These are phyloP conservation scores for Gryllus longicercus DNA, from an alignment of 2,888 invertebrate species.

Conservation along the genomic window DNA sequence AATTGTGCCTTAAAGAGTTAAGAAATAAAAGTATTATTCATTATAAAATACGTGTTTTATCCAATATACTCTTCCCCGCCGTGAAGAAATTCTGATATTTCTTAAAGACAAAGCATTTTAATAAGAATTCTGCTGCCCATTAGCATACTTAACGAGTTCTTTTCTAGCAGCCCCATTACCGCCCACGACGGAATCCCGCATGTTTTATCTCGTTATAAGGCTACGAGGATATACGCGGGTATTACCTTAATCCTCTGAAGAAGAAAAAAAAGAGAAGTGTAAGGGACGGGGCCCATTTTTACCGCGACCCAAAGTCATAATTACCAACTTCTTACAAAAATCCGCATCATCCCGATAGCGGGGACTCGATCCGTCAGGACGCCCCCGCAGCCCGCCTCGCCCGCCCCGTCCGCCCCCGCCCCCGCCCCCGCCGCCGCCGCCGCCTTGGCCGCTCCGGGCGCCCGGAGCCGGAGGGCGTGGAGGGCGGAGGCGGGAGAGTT, in stretches of 20 bases:
- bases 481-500: neutral
- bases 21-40: too few relatives aligned
- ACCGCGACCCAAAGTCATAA: neutral
- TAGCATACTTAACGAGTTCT: slow-evolving; percentile 17
- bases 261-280: neutral
- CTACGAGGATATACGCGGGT: slow-evolving; percentile 1
- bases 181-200: neutral
- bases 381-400: neutral
- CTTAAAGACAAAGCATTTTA: neutral
- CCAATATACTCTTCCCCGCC: too few relatives aligned
- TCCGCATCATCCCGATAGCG: neutral
- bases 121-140: neutral
- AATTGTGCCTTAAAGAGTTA: too few relatives aligned
- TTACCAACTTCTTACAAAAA: slow-evolving; percentile 17
- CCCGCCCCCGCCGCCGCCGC: neutral
- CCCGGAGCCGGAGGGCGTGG: neutral
- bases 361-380: neutral
- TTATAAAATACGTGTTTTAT: too few relatives aligned
- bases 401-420: neutral
- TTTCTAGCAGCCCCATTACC: neutral
- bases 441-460: neutral
- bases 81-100: neutral
- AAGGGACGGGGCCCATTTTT: neutral
- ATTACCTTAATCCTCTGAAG: neutral
- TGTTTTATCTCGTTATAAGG: slow-evolving; percentile 2